Conservation (phyloP, 2,113 vertebrate genomes). For the Motacilla tschutschensis region DNA sequence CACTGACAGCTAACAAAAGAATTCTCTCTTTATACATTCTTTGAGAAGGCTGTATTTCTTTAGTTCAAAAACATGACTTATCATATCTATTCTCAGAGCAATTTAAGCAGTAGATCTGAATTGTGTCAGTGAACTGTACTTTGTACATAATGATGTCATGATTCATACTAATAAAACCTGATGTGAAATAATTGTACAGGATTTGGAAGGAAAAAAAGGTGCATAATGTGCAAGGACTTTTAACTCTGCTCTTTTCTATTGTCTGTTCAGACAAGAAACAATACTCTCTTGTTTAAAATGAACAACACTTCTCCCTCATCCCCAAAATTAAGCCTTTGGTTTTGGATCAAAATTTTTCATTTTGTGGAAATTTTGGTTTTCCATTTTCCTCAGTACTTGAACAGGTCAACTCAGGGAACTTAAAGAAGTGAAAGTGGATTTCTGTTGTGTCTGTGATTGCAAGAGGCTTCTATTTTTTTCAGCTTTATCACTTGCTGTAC, state of each 20-base stretch:
- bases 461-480: not conserved
- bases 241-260: not conserved
- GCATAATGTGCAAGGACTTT: not conserved
- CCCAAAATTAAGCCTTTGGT: not conserved
- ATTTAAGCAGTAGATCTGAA: conserved; percentile 24
- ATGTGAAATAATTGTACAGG: conserved; percentile 5
- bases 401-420: not conserved
- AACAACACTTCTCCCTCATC: not conserved
- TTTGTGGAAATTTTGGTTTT: not conserved
- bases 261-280: not conserved
- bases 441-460: not conserved
- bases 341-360: not conserved
- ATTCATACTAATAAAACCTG: conserved; percentile 15
- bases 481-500: not conserved
- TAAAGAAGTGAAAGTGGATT: not conserved
- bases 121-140: conserved; percentile 27
- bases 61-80: conserved; percentile 42
- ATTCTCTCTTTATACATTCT: conserved; percentile 45
- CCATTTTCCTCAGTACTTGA: not conserved
- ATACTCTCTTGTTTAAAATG: not conserved
- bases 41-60: conserved; percentile 35
- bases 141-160: conserved; percentile 11
- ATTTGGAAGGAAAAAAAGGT: not conserved
- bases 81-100: conserved; percentile 36
- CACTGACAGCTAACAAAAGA: conserved; percentile 65